Conservation (phyloP, 1,140 invertebrate genomes). For the Charaxes varanes region DNA sequence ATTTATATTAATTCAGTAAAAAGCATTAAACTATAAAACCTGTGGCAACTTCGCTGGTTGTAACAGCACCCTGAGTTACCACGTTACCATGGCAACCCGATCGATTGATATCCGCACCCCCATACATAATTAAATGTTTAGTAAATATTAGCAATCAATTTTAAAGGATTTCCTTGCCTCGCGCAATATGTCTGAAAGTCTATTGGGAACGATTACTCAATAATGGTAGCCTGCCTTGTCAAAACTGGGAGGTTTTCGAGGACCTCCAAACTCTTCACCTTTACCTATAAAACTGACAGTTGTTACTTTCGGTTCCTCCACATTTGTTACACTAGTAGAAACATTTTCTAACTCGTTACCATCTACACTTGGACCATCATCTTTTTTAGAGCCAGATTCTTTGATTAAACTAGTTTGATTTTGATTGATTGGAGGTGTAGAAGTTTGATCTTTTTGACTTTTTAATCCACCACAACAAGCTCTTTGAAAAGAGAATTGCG, state of each 20-base stretch:
- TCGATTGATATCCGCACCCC: too few species aligned
- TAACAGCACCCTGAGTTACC: too few species aligned
- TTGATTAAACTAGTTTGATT: background rate
- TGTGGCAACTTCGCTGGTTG: too few species aligned
- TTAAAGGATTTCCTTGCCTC: too few species aligned
- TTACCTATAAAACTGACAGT: conserved; percentile 21
- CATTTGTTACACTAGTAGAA: conserved; percentile 3
- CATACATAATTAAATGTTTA: too few species aligned
- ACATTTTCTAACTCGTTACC: background rate
- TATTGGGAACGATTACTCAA: too few species aligned
- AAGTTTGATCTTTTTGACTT: background rate
- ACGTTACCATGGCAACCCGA: too few species aligned
- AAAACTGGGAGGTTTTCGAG: conserved; percentile 44
- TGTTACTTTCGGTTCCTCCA: conserved; percentile 3
- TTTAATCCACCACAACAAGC: conserved; percentile 7
- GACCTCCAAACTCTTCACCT: conserved; percentile 40
- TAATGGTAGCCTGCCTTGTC: conserved; percentile 57
- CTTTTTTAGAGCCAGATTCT: background rate
- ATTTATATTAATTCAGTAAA: too few species aligned
- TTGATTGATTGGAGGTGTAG: background rate
- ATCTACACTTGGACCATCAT: background rate
- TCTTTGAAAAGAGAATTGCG: conserved; percentile 8
- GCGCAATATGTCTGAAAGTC: too few species aligned
- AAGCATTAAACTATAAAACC: too few species aligned
- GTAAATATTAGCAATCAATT: too few species aligned